Evolutionary conservation across 2,888 invertebrate species (phyloP).

Genomic region (Hecatera dysodea): DNA sequence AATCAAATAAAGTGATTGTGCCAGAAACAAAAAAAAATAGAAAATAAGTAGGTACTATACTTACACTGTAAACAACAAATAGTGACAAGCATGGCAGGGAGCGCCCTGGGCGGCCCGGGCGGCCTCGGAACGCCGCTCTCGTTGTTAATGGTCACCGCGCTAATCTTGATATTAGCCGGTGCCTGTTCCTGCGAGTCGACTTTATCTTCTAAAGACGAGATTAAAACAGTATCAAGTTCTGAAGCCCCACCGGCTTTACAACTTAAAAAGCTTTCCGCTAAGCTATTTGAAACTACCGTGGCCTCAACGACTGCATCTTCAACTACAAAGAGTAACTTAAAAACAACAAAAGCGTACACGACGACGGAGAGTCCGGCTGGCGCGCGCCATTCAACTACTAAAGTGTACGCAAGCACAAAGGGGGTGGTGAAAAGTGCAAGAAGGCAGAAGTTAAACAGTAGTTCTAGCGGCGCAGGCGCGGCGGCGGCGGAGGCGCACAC

Average conservation of each 20-base stretch:
- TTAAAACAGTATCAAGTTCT: constrained; percentile 77
- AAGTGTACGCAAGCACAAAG: constrained; percentile 82
- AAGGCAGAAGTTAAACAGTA: constrained; percentile 85
- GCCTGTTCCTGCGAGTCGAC: constrained; percentile 75
- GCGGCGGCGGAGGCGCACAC: constrained; percentile 71
- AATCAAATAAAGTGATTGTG: constrained; percentile 50
- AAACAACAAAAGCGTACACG: constrained; percentile 82
- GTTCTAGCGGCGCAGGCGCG: constrained; percentile 79
- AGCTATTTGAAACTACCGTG: constrained; percentile 79
- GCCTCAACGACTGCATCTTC: constrained; percentile 78
- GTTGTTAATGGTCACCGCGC: constrained; percentile 74
- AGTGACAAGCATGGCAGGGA: constrained; percentile 50
- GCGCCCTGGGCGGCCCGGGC: constrained; percentile 61
- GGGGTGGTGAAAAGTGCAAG: constrained; percentile 84
- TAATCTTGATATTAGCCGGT: constrained; percentile 80
- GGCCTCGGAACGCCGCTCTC: constrained; percentile 64
- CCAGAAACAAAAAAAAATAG: constrained; percentile 43
- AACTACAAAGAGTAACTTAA: constrained; percentile 83
- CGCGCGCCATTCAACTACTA: constrained; percentile 78
- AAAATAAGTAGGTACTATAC: constrained; percentile 14
- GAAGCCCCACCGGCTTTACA: constrained; percentile 72
- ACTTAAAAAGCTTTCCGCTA: constrained; percentile 73
- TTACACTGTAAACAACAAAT: constrained; percentile 27
- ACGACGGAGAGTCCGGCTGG: constrained; percentile 79
- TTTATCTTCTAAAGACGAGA: constrained; percentile 73